Percentiles rank a stretch among this genome's conserved stretches.
Evolutionary conservation across 2,113 vertebrate genomes (phyloP).

Genomic region (Cyanistes caeruleus): DNA sequence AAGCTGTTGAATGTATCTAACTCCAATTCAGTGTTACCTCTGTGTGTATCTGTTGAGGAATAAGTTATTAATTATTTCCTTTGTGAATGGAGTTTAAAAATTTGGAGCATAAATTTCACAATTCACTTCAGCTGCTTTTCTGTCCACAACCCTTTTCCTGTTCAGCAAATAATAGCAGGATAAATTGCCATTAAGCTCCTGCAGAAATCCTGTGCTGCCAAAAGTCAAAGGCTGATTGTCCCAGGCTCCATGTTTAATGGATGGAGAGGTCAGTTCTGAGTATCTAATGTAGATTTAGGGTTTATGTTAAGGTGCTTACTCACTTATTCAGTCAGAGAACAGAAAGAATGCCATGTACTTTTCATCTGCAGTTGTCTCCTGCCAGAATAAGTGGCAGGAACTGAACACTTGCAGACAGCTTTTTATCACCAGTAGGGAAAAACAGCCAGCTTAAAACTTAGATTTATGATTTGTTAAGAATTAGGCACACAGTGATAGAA

Average conservation of each 20-base stretch:
- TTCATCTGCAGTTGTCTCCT: neutral
- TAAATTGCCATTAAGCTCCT: neutral
- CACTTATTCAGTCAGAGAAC: neutral
- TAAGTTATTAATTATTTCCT: neutral
- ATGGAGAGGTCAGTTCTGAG: neutral
- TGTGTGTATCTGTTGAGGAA: neutral
- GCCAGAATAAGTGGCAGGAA: neutral
- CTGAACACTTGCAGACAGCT: neutral
- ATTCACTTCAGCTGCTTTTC: neutral
- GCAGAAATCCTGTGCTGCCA: neutral
- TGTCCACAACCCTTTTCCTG: neutral
- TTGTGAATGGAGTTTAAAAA: neutral
- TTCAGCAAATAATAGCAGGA: neutral
- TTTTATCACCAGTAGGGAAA: neutral
- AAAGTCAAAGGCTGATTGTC: neutral
- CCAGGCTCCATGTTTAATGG: neutral
- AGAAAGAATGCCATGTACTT: neutral
- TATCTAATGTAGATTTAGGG: neutral
- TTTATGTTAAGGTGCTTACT: neutral
- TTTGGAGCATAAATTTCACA: neutral
- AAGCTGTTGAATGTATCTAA: neutral
- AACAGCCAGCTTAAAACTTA: neutral
- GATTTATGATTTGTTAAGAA: neutral
- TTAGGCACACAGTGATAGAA: neutral
- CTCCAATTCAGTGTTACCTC: neutral